Evolutionary conservation across 2,888 invertebrate species (phyloP), one percentile per base, ranked within the genome.

Genomic region (Didymodactylos carnosus): DNA sequence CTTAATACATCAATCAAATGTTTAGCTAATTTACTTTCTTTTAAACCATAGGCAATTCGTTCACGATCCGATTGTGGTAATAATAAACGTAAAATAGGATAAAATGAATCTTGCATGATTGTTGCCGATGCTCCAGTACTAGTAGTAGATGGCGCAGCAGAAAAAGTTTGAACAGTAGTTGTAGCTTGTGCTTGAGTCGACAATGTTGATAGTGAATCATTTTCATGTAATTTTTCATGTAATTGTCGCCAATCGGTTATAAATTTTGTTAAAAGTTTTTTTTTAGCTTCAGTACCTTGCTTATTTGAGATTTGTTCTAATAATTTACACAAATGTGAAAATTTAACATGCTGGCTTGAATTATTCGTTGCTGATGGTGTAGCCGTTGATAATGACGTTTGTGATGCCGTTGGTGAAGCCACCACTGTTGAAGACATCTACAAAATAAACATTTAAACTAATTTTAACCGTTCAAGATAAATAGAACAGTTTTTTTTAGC

Each of bases 21-120:
- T 78, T 86, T 87, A 0, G 89, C 89, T 75, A 94, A 85, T 77
- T 75, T 74, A 77, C 83, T 84, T 80, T 90, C 89, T 84, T 91
- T 91, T 76, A 94, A 85, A 27, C 92, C 91, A 83, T 92, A 92
- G 0, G 91, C 87, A 49, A 87, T 87, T 77, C 94, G 87, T 77
- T 90, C 88, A 77, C 89, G 87, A 79, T 94, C 94, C 41, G 88
- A 84, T 75, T 87, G 86, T 0, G 94, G 92, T 39, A 94, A 79
- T 14, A 94, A 82, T 41, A 94, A 85, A 77, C 94, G 87, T 78
- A 94, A 80, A 53, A 91, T 86, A 11, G 90, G 88, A 82, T 88
- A 92, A 77, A 85, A 84, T 6, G 84, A 83, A 77, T 74, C 62
- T 41, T 74, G 53, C 14, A 43, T 4, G n/a, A 70, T 53, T 16